Conservation (phyloP, 2,888 invertebrate species). For the Stegophylla sp. region DNA sequence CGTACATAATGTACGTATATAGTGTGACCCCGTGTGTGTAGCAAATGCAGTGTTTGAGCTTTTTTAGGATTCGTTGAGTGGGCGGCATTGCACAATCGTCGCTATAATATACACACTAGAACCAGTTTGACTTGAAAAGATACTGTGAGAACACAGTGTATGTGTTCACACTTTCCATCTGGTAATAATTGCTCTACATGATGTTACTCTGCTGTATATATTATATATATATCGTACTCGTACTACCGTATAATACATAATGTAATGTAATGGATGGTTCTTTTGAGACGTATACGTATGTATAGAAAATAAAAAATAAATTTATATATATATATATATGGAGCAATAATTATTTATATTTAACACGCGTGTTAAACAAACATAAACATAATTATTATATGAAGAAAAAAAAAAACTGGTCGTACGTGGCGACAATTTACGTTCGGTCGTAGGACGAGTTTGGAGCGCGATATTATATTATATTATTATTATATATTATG, state of each 20-base stretch:
- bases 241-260: too few relatives aligned
- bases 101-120: not conserved
- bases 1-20: too few relatives aligned
- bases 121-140: conserved; percentile 40
- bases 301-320: not conserved
- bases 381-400: conserved; percentile 44
- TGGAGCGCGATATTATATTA: not conserved
- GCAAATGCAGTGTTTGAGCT: conserved; percentile 10
- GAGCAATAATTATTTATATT: conserved; percentile 44
- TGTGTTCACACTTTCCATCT: conserved; percentile 50
- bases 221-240: too few relatives aligned
- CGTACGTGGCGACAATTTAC: conserved; percentile 25
- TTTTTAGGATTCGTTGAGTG: conserved; percentile 39
- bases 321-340: not conserved
- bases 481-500: conserved; percentile 12
- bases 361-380: conserved; percentile 51
- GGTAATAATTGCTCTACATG: conserved; percentile 55
- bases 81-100: conserved; percentile 27
- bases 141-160: not conserved
- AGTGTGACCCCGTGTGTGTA: not conserved
- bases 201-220: conserved; percentile 28
- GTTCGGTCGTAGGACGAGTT: conserved; percentile 21
- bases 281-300: not conserved
- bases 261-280: not conserved
- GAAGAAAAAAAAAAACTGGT: conserved; percentile 36